A percentile compares a stretch with the other conserved stretches of the same genome.
Conservation (phyloP, 2,888 invertebrate genomes). For the Coecobrya sp. region DNA sequence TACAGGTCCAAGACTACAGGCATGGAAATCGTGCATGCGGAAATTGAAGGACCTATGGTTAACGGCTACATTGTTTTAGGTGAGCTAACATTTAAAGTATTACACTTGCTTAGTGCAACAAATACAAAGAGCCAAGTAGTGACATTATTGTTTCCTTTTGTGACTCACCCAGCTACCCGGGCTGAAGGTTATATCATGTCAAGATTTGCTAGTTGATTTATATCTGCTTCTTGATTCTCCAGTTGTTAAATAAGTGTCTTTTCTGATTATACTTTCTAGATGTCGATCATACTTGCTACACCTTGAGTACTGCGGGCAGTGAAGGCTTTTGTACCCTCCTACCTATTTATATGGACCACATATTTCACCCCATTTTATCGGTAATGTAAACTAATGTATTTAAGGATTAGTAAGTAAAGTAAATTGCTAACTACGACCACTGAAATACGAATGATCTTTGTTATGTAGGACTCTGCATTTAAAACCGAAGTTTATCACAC, state of each 20-base stretch:
- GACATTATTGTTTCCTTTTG: neutral
- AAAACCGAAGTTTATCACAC: constrained; percentile 97
- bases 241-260: neutral
- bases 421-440: no score
- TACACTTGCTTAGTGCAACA: no score
- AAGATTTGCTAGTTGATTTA: no score
- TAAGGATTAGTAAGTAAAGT: no score
- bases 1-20: constrained; percentile 94
- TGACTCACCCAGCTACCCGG: constrained; percentile 96
- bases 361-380: constrained; percentile 94
- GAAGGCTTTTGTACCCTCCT: constrained; percentile 96
- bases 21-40: constrained; percentile 93
- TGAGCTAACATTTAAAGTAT: constrained; percentile 89
- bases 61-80: constrained; percentile 96
- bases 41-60: constrained; percentile 96
- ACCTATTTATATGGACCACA: constrained; percentile 97
- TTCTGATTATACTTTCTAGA: constrained; percentile 88
- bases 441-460: no score
- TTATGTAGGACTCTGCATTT: constrained; percentile 92
- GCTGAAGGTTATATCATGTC: constrained; percentile 96
- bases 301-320: constrained; percentile 95
- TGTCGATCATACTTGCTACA: constrained; percentile 96
- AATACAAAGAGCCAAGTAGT: no score
- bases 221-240: no score
- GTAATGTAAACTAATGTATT: no score